phyloP scores from a whole-genome alignment of 2,797 vertebrate genomes.

The Falco novaeseelandiae region DNA sequence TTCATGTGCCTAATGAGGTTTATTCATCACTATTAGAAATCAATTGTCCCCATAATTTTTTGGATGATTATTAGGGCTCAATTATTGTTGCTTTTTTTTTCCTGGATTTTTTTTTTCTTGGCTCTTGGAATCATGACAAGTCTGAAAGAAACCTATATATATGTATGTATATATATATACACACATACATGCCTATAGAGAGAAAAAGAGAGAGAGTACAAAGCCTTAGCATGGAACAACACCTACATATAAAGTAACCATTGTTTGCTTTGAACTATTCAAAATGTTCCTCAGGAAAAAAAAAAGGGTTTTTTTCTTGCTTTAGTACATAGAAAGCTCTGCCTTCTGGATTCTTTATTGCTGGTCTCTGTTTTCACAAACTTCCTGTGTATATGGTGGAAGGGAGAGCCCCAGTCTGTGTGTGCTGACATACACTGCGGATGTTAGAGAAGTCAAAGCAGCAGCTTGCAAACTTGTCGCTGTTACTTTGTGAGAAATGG shows the following conservation, averaged over 20 bases:
- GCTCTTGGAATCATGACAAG: conserved; percentile 60
- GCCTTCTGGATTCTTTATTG: conserved; percentile 6
- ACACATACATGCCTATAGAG: not conserved
- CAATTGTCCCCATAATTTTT: conserved; percentile 35
- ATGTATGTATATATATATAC: accelerated
- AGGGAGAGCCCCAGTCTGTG: not conserved
- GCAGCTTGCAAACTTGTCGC: conserved; percentile 25
- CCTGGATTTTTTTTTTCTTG: not conserved
- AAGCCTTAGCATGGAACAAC: not conserved
- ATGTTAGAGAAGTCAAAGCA: not conserved
- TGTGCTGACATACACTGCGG: not conserved
- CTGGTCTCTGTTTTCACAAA: not conserved
- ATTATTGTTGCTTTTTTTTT: not conserved
- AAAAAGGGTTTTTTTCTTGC: not conserved
- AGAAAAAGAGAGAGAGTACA: not conserved
- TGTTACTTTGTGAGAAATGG: not conserved
- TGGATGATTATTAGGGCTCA: not conserved
- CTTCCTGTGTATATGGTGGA: not conserved
- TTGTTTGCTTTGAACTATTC: conserved; percentile 17
- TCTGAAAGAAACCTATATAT: not conserved
- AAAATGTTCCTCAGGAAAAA: not conserved
- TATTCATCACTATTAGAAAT: conserved; percentile 33
- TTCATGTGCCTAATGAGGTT: conserved; percentile 45
- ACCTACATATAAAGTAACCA: not conserved
- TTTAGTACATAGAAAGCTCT: not conserved